Evolutionary conservation across 2,888 invertebrate genomes (phyloP).

Genomic region (Odontocerum albicorne): DNA sequence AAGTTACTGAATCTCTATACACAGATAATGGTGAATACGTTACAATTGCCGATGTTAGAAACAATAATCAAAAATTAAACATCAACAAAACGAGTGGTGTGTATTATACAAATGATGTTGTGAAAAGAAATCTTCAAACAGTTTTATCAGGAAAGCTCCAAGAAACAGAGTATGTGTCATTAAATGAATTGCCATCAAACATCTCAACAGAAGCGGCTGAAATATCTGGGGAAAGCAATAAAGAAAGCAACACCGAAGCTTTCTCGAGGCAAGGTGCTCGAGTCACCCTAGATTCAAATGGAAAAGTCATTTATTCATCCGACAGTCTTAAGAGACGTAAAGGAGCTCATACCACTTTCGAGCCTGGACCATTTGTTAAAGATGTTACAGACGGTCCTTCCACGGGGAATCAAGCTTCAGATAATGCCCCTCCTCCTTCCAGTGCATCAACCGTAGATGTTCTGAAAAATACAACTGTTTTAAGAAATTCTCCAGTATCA

Average conservation of each 20-base stretch:
- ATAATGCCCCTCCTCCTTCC: conserved; percentile 6
- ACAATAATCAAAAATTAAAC: conserved; percentile 69
- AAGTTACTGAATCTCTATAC: conserved; percentile 52
- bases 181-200: conserved; percentile 72
- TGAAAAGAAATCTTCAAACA: conserved; percentile 63
- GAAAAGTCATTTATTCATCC: conserved; percentile 85
- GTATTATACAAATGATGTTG: conserved; percentile 69
- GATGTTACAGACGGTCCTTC: conserved; percentile 50
- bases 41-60: conserved; percentile 80
- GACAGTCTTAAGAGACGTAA: conserved; percentile 80
- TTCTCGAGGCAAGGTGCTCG: conserved; percentile 68
- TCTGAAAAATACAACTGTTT: conserved; percentile 19
- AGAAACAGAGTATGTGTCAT: conserved; percentile 77
- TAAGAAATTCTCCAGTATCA: conserved; percentile 49
- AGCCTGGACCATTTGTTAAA: conserved; percentile 85
- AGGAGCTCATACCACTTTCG: conserved; percentile 82
- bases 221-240: conserved; percentile 15
- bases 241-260: conserved; percentile 48
- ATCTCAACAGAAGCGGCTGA: conserved; percentile 38
- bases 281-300: conserved; percentile 82
- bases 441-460: conserved; percentile 13
- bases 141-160: conserved; percentile 62
- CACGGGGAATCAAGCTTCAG: conserved; percentile 26
- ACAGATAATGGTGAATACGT: conserved; percentile 79
- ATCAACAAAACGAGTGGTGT: conserved; percentile 48